Base-by-base conservation (phyloP, 2,113 vertebrate species). In the Geococcyx californianus region DNA sequence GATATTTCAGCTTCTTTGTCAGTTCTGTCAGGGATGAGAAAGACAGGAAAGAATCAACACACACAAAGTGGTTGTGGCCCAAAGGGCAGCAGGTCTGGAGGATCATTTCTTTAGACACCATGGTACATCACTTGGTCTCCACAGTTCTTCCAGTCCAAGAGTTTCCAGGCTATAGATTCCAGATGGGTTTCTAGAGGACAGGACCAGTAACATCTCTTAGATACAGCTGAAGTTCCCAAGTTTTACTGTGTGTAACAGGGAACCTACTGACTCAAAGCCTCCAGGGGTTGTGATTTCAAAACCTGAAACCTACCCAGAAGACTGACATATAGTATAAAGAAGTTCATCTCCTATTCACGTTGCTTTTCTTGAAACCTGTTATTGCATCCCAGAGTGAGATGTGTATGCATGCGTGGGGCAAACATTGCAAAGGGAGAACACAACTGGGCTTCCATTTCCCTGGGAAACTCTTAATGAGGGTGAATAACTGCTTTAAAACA, bases 51-150 rank as follows among this genome's bases (percentile, higher is more conserved):
- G 89, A 91, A 90, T 40, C 25, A 8, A 4, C 40, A 33, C 31
- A 5, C 6, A 3, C 23, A 64, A 47, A 42, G 40, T 42, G 40
- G 7, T 25, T 51, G 10, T 47, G 36, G 10, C 14, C 18, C 2
- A 1, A 47, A 68, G 5, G 10, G 12, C 4, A 17, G 1, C 15
- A 49, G 21, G 15, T n/a, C 8, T 4, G 3, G 3, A 13, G 7
- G 6, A 9, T 51, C 13, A 2, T 66, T 84, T 18, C 7, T 76
- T 79, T 21, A 49, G 26, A 45, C 6, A 38, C 3, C 12, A 6
- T 11, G 6, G 42, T 31, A 16, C 9, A 38, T 29, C 25, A 36
- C 29, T 33, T 28, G 11, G 7, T 17, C 25, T 63, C 75, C 72
- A 79, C 34, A 80, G 28, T 26, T 49, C 21, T 76, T 28, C 16